Base-by-base conservation (phyloP, 2,113 vertebrate genomes). In the Silurus glanis region DNA sequence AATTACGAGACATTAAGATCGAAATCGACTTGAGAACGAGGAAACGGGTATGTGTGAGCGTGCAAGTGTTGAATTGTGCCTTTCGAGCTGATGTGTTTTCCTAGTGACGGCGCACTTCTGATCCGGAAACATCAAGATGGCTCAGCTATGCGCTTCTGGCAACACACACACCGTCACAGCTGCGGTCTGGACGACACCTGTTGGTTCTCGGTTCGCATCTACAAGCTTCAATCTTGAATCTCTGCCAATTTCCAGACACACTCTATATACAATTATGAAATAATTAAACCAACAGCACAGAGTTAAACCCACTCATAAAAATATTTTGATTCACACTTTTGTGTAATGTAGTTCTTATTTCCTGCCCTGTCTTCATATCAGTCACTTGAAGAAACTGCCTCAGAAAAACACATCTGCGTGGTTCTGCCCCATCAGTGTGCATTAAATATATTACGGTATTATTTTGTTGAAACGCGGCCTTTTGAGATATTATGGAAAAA, bases 161-260 rank as follows among this genome's bases (percentile, higher is more conserved):
- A 69, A 17, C 6, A 45, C 61, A 6, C 76, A 55, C 47, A 53
- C 56, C 19, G n/a, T 16, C 55, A 47, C 61, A 85, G 83, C 83
- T 56, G 74, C 28, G 9, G 19, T 45, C 75, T 85, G 75, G 84
- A 80, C 6, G 25, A 56, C 84, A 79, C 75, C 58, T 85, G 74
- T 53, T 59, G 55, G 55, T 37, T 80, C 51, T 85, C 61, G 51
- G 67, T 47, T 74, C 19, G 16, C 25, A 58, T 79, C 21, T 49
- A 74, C 71, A 12, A 6, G 4, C 47, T 49, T 74, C 21, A 47
- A 51, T n/a, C 1, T 47, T 47, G 45, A 21, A 72, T 72, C 69
- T 49, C 53, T 7, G 25, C 37, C 12, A 5, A 19, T n/a, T 23
- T 75, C 47, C 21, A 51, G 51, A 56, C 25, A 14, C 9, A 17